A percentile compares a stretch with the other conserved stretches of the same genome.
Conservation (phyloP, 1,140 invertebrate genomes). For the Anadara kagoshimensis region DNA sequence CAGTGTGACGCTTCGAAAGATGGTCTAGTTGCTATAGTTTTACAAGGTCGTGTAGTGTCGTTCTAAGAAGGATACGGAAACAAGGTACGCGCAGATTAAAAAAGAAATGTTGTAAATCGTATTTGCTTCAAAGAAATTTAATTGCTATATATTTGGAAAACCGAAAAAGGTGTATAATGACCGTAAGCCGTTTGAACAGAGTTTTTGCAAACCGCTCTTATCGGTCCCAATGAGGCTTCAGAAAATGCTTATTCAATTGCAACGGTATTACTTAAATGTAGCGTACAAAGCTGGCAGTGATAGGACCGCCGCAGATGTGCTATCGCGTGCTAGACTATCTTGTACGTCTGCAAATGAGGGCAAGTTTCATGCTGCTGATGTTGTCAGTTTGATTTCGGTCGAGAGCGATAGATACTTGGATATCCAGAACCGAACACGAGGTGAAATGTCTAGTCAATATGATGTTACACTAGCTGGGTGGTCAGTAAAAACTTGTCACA, state of each 20-base stretch:
- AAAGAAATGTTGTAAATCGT: constrained; percentile 73
- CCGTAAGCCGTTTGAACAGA: constrained; percentile 61
- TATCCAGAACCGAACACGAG: background rate
- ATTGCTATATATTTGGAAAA: constrained; percentile 71
- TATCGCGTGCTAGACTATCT: constrained; percentile 39
- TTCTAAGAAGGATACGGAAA: constrained; percentile 69
- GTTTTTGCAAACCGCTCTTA: constrained; percentile 3
- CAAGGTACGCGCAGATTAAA: constrained; percentile 73
- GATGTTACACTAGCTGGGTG: background rate
- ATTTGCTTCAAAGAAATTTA: constrained; percentile 68
- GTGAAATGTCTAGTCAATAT: background rate
- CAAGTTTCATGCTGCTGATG: background rate
- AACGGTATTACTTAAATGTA: constrained; percentile 70
- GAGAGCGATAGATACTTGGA: background rate
- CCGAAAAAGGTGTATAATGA: constrained; percentile 50
- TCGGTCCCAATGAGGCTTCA: background rate
- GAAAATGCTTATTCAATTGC: constrained; percentile 56
- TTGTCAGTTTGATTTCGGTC: constrained; percentile 15
- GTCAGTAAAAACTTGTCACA: too few relatives aligned
- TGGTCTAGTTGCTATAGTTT: constrained; percentile 44
- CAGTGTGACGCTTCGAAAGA: constrained; percentile 45
- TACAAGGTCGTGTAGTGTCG: constrained; percentile 71
- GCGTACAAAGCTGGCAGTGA: constrained; percentile 63
- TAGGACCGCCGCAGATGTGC: constrained; percentile 70
- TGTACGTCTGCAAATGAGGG: background rate